Percentiles rank a stretch among this genome's conserved stretches.
These are phyloP conservation scores for Rutpela maculata DNA, from an alignment of 2,888 invertebrate species.

Conservation along the genomic window DNA sequence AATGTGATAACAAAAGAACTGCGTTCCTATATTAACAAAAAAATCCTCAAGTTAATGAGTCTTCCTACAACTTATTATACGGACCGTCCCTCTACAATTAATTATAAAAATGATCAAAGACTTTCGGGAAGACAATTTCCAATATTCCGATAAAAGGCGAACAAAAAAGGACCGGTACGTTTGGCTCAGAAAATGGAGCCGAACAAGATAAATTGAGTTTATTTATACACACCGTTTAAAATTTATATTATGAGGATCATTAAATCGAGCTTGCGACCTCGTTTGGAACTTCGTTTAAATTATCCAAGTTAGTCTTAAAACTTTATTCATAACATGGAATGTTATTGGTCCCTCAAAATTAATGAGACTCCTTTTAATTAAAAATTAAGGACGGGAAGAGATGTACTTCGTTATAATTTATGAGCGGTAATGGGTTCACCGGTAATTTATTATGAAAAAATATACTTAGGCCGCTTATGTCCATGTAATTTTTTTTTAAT, in stretches of 20 bases:
- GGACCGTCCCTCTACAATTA: background rate
- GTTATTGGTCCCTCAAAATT: conserved; percentile 32
- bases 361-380: conserved; percentile 27
- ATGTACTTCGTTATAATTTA: conserved; percentile 16
- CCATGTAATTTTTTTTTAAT: background rate
- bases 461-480: background rate
- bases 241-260: conserved; percentile 34
- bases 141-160: conserved; percentile 1
- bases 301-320: conserved; percentile 27
- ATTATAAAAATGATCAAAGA: conserved; percentile 16
- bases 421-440: conserved; percentile 6
- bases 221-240: conserved; percentile 39
- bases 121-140: background rate
- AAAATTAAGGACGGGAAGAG: conserved; percentile 7
- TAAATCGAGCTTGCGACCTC: conserved; percentile 20
- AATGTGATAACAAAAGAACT: too few species aligned
- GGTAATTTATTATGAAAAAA: background rate
- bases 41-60: background rate
- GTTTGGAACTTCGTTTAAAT: conserved; percentile 26
- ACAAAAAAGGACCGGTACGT: background rate
- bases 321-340: conserved; percentile 33
- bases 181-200: background rate
- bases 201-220: conserved; percentile 37
- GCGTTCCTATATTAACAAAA: too few species aligned
- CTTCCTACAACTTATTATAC: background rate